Percentiles rank a stretch among this genome's conserved stretches.
Conservation (phyloP, 2,888 invertebrate genomes). For the Trilocha varians region DNA sequence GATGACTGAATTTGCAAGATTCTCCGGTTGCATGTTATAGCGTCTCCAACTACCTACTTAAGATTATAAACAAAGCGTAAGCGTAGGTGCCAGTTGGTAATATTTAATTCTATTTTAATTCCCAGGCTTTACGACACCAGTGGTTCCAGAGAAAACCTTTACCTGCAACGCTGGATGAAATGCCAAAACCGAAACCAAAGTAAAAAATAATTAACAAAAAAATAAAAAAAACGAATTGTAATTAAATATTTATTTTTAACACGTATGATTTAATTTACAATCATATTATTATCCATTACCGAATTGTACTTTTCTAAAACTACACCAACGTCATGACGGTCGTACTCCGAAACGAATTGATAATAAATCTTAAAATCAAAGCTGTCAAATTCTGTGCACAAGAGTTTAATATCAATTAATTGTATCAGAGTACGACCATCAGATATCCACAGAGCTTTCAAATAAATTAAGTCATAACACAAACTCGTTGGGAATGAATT, state of each 20-base stretch:
- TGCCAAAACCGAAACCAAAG: slow-evolving; percentile 76
- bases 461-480: background rate
- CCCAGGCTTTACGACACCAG: slow-evolving; percentile 80
- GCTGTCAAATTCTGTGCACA: no score
- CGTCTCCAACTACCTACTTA: no score
- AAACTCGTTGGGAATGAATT: background rate
- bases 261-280: slow-evolving; percentile 23
- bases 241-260: slow-evolving; percentile 28
- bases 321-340: no score
- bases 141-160: slow-evolving; percentile 82
- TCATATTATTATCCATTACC: slow-evolving; percentile 32
- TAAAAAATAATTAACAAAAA: slow-evolving; percentile 23
- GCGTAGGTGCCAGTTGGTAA: no score
- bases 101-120: slow-evolving; percentile 15
- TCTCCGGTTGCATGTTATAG: no score
- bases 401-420: no score
- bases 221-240: slow-evolving; percentile 18
- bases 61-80: no score
- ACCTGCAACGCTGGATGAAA: slow-evolving; percentile 75
- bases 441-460: slow-evolving; percentile 3
- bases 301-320: slow-evolving; percentile 46
- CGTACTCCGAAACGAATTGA: no score
- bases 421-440: no score
- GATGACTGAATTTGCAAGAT: no score
- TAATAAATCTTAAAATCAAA: no score